A percentile compares a stretch with the other conserved stretches of the same genome.
These are phyloP conservation scores for Arctopsyche grandis DNA, from an alignment of 1,140 invertebrate genomes.

Conservation along the genomic window DNA sequence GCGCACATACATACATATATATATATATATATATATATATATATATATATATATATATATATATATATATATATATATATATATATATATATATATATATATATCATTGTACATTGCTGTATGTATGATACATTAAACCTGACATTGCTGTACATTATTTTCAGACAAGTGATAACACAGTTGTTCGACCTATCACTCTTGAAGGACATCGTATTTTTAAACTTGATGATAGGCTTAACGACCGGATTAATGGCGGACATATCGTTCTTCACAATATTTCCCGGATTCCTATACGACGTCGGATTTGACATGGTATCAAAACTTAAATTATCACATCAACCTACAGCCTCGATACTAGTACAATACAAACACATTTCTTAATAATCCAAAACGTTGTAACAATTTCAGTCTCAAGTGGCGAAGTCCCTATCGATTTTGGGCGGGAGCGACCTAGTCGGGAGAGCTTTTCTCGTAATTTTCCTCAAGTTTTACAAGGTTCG, in stretches of 20 bases:
- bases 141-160: constrained; percentile 22
- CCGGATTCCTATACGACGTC: background rate
- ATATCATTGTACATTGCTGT: too few species aligned
- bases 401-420: constrained; percentile 26
- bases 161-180: constrained; percentile 12
- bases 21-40: constrained; percentile 15
- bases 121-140: too few species aligned
- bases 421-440: constrained; percentile 1
- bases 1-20: background rate
- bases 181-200: constrained; percentile 24
- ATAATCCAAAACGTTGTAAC: constrained; percentile 1
- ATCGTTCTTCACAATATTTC: constrained; percentile 26
- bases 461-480: constrained; percentile 18
- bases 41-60: constrained; percentile 8
- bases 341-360: background rate
- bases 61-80: too few species aligned
- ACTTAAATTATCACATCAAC: background rate
- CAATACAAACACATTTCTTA: too few species aligned
- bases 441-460: background rate
- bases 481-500: constrained; percentile 9
- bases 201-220: constrained; percentile 22
- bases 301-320: constrained; percentile 15
- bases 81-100: too few species aligned
- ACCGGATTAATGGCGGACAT: constrained; percentile 7
- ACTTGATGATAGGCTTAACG: constrained; percentile 1